A percentile compares a stretch with the other conserved stretches of the same genome.
Evolutionary conservation across 2,797 vertebrate species (phyloP).

Genomic region (Fringilla coelebs): DNA sequence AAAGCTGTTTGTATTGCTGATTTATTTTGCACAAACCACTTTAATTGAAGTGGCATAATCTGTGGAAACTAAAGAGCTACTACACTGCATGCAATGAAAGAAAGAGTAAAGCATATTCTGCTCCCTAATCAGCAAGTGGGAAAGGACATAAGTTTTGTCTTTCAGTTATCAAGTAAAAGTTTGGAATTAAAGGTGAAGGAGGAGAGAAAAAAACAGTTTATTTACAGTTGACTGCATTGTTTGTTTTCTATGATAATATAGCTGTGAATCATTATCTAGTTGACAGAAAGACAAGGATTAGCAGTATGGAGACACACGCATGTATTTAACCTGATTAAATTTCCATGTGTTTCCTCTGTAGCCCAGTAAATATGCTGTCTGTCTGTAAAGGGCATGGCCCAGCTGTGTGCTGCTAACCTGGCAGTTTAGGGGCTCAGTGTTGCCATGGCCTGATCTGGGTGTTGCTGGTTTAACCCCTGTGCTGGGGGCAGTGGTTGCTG

Average conservation of each 20-base stretch:
- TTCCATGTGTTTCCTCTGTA: neutral
- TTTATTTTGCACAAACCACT: slow-evolving; percentile 49
- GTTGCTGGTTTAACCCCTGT: fast-evolving
- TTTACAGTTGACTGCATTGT: neutral
- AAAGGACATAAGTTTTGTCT: neutral
- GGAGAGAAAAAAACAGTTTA: neutral
- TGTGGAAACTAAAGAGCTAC: slow-evolving; percentile 30
- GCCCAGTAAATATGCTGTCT: neutral
- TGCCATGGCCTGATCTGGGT: neutral
- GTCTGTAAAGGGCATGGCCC: fast-evolving
- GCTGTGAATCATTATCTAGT: neutral
- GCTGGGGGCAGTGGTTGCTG: fast-evolving
- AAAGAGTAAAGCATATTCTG: neutral
- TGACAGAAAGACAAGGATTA: neutral
- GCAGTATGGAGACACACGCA: neutral
- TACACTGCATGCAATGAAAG: neutral
- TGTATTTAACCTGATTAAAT: neutral
- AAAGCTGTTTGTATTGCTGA: slow-evolving; percentile 45
- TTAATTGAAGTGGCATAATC: slow-evolving; percentile 20
- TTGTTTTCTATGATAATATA: neutral
- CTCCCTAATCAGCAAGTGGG: neutral
- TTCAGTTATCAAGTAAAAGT: neutral
- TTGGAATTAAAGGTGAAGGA: neutral
- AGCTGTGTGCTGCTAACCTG: fast-evolving
- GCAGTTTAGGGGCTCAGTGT: neutral